Evolutionary conservation across 1,140 invertebrate genomes (phyloP).

Genomic region (Himalopsyche phryganea): DNA sequence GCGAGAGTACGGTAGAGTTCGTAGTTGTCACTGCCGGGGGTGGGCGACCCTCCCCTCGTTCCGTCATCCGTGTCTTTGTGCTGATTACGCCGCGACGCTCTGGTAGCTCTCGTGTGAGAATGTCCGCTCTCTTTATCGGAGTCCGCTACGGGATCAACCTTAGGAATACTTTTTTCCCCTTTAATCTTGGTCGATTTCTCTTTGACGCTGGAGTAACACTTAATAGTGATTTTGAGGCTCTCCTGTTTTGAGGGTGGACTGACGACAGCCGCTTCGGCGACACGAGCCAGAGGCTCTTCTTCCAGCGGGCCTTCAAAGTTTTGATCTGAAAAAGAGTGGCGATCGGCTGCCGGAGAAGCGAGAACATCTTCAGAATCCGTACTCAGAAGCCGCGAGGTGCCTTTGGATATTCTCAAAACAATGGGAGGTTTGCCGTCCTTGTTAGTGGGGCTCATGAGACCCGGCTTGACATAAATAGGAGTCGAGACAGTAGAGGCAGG

Average conservation of each 20-base stretch:
- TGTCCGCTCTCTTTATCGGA: conserved; percentile 29
- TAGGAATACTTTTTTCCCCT: conserved; percentile 47
- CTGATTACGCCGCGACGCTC: conserved; percentile 39
- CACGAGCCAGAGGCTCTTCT: conserved; percentile 40
- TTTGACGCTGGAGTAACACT: conserved; percentile 50
- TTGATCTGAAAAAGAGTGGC: conserved; percentile 42
- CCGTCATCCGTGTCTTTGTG: conserved; percentile 39
- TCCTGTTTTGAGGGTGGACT: conserved; percentile 50
- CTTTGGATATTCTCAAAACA: conserved; percentile 60
- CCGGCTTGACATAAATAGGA: conserved; percentile 44
- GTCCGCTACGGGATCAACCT: conserved; percentile 44
- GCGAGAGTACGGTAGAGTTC: conserved; percentile 51
- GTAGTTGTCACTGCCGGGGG: conserved; percentile 50
- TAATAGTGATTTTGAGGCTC: conserved; percentile 50
- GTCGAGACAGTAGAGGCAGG: conserved; percentile 45
- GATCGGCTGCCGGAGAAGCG: conserved; percentile 50
- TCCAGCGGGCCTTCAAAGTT: conserved; percentile 45
- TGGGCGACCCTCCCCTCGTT: conserved; percentile 48
- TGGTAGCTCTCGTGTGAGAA: conserved; percentile 14
- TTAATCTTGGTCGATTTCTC: conserved; percentile 52
- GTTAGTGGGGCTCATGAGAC: conserved; percentile 42
- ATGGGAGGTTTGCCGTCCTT: conserved; percentile 50
- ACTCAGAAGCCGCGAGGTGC: conserved; percentile 59
- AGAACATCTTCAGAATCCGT: conserved; percentile 59
- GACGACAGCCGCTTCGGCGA: conserved; percentile 46